Conservation (phyloP, 2,888 invertebrate genomes). For the Embidobia sp. region DNA sequence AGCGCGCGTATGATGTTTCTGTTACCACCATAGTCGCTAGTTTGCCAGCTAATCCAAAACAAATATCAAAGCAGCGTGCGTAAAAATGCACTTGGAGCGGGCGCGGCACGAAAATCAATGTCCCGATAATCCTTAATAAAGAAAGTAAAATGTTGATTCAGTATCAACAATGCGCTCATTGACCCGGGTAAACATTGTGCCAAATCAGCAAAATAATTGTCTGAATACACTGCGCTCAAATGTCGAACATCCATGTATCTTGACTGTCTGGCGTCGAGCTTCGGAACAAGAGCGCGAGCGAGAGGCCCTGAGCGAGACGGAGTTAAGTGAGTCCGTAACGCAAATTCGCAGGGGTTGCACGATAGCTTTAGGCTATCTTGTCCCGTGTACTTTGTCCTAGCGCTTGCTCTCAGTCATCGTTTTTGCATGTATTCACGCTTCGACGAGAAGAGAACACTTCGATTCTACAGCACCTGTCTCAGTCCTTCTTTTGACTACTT, state of each 20-base stretch:
- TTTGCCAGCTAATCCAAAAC: slow-evolving; percentile 49
- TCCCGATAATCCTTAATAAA: slow-evolving; percentile 47
- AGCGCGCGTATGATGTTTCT: no score
- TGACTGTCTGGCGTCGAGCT: slow-evolving; percentile 33
- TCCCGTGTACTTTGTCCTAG: slow-evolving; percentile 65
- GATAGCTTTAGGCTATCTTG: slow-evolving; percentile 75
- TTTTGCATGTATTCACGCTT: slow-evolving; percentile 62
- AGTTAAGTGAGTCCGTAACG: slow-evolving; percentile 77
- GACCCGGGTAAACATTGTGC: slow-evolving; percentile 51
- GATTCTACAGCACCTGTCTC: slow-evolving; percentile 28
- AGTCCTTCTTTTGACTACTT: slow-evolving; percentile 18
- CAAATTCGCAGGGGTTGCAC: slow-evolving; percentile 74
- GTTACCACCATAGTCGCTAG: no score
- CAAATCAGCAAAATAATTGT: slow-evolving; percentile 61
- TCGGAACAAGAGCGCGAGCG: slow-evolving; percentile 28
- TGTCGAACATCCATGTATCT: slow-evolving; percentile 57
- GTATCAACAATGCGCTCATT: slow-evolving; percentile 56
- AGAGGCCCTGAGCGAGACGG: slow-evolving; percentile 23
- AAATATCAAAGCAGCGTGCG: slow-evolving; percentile 20
- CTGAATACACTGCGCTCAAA: slow-evolving; percentile 49
- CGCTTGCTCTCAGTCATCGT: slow-evolving; percentile 63
- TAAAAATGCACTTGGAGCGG: slow-evolving; percentile 26
- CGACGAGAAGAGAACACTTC: slow-evolving; percentile 51
- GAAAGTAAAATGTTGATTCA: slow-evolving; percentile 51
- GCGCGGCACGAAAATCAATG: slow-evolving; percentile 14